phyloP scores from a whole-genome alignment of 2,888 invertebrate genomes.

The Drosophila rellima region DNA sequence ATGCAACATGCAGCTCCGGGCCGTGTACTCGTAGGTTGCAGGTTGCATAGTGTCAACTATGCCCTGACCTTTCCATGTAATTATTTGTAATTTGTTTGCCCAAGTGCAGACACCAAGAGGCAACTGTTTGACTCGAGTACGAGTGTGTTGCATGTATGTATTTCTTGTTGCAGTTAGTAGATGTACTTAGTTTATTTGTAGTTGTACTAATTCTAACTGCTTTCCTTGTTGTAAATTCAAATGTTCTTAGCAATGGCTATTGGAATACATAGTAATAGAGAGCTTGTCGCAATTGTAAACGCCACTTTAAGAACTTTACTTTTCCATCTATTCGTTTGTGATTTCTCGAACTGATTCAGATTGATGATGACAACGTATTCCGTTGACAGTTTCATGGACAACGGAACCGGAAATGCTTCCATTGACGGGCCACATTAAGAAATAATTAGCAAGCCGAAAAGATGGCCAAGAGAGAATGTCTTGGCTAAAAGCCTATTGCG shows the following conservation, averaged over 20 bases:
- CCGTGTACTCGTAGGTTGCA: constrained; percentile 9
- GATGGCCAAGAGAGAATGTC: constrained; percentile 25
- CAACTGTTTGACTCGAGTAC: constrained; percentile 24
- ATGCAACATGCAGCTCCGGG: constrained; percentile 8
- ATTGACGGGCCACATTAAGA: constrained; percentile 64
- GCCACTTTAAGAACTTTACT: constrained; percentile 49
- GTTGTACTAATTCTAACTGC: constrained; percentile 28
- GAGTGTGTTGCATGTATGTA: background rate
- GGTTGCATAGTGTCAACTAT: constrained; percentile 34
- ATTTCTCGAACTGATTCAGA: constrained; percentile 55
- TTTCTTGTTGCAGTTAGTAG: constrained; percentile 25
- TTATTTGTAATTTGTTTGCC: constrained; percentile 78
- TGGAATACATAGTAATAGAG: constrained; percentile 34
- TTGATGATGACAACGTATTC: constrained; percentile 63
- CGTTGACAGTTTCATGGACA: constrained; percentile 49
- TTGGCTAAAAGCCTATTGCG: constrained; percentile 67
- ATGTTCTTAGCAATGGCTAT: constrained; percentile 55
- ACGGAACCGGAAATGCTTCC: constrained; percentile 68
- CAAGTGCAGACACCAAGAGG: constrained; percentile 53
- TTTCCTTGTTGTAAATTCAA: constrained; percentile 38
- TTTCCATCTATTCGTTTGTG: constrained; percentile 12
- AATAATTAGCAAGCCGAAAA: constrained; percentile 66
- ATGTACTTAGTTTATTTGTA: constrained; percentile 27
- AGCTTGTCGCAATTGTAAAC: constrained; percentile 42
- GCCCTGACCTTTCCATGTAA: constrained; percentile 57